These are phyloP conservation scores for Lamproptera curius DNA, from an alignment of 2,888 invertebrate species.

Conservation along the genomic window DNA sequence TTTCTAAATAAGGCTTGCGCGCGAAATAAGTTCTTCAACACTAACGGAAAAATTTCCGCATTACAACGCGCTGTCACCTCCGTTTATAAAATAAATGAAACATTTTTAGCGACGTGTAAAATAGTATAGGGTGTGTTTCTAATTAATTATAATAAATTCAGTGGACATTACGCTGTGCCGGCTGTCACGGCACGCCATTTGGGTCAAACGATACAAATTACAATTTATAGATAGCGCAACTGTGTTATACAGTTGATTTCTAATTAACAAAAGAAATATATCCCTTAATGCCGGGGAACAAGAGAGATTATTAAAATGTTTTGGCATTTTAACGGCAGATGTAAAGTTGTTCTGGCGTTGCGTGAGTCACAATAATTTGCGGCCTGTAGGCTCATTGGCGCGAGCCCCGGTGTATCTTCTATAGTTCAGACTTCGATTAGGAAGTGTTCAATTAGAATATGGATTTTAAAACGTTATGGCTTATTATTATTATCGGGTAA, in stretches of 20 bases:
- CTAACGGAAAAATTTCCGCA: not conserved
- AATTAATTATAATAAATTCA: slow-evolving; percentile 25
- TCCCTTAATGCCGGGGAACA: too few species aligned
- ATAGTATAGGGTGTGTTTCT: slow-evolving; percentile 26
- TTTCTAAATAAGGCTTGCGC: too few species aligned
- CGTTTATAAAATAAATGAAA: not conserved
- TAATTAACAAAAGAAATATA: too few species aligned
- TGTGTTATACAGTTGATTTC: too few species aligned
- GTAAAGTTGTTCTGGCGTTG: slow-evolving; percentile 13
- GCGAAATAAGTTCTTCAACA: too few species aligned
- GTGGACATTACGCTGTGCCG: slow-evolving; percentile 16
- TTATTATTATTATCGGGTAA: too few species aligned
- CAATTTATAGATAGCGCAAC: slow-evolving; percentile 40
- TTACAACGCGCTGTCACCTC: too few species aligned
- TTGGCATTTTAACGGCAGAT: slow-evolving; percentile 10
- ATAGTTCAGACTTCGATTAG: too few species aligned
- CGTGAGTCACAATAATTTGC: slow-evolving; percentile 21
- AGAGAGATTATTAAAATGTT: not conserved
- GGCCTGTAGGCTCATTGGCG: slow-evolving; percentile 1
- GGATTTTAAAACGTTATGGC: too few species aligned
- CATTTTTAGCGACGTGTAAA: slow-evolving; percentile 12
- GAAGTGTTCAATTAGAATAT: too few species aligned
- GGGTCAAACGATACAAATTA: slow-evolving; percentile 60
- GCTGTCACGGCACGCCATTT: slow-evolving; percentile 38
- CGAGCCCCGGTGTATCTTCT: too few species aligned